phyloP scores from a whole-genome alignment of 2,797 vertebrate genomes.

The Podarcis lilfordi region DNA sequence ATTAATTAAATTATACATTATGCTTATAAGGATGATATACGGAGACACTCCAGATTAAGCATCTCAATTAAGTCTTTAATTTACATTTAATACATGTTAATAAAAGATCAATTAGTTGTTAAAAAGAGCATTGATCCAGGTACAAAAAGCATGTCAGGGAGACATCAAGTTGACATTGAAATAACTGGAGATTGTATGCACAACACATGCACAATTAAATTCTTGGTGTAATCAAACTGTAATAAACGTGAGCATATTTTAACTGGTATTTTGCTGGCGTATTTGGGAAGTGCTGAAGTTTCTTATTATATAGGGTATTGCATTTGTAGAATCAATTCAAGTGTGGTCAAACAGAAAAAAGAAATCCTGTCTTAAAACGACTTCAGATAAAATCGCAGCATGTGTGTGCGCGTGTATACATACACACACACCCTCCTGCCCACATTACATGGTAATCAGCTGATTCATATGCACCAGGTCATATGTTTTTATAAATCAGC shows the following conservation, averaged over 20 bases:
- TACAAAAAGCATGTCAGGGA: slow-evolving; percentile 74
- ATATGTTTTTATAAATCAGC: not conserved
- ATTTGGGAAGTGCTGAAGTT: slow-evolving; percentile 49
- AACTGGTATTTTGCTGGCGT: slow-evolving; percentile 41
- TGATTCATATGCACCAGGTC: not conserved
- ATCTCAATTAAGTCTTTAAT: slow-evolving; percentile 82
- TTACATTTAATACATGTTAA: slow-evolving; percentile 80
- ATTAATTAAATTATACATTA: slow-evolving; percentile 77
- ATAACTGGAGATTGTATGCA: slow-evolving; percentile 52
- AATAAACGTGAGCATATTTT: slow-evolving; percentile 49
- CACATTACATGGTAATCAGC: not conserved
- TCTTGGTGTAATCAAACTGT: slow-evolving; percentile 53
- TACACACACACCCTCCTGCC: not conserved
- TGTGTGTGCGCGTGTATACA: not conserved
- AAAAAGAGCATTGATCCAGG: slow-evolving; percentile 77
- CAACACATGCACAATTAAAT: slow-evolving; percentile 61
- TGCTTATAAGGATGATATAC: slow-evolving; percentile 75
- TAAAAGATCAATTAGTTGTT: slow-evolving; percentile 82
- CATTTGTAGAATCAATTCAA: slow-evolving; percentile 40
- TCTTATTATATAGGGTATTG: slow-evolving; percentile 54
- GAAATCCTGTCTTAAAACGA: not conserved
- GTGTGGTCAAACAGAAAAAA: not conserved
- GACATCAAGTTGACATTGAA: slow-evolving; percentile 66
- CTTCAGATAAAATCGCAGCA: not conserved
- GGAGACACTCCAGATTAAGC: slow-evolving; percentile 75